These are phyloP conservation scores for Drosophila barbarae DNA, from an alignment of 2,888 invertebrate genomes.

Conservation along the genomic window DNA sequence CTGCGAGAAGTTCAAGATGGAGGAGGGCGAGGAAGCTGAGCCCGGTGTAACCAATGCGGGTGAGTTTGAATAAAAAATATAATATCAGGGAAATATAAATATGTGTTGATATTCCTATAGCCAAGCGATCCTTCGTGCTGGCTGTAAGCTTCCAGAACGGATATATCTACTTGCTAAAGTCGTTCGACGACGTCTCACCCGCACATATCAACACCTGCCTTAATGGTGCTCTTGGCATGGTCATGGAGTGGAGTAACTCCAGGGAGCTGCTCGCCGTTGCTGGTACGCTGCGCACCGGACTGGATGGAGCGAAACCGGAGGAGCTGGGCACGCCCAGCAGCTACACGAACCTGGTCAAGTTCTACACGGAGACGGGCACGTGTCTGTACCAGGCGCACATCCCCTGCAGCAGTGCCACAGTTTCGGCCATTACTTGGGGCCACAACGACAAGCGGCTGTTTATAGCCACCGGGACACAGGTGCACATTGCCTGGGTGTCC, in stretches of 20 bases:
- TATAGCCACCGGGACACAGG: constrained; percentile 93
- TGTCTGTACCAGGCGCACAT: constrained; percentile 90
- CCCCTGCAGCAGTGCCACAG: constrained; percentile 87
- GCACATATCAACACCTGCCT: constrained; percentile 89
- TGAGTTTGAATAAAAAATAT: constrained; percentile 49
- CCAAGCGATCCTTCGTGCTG: constrained; percentile 86
- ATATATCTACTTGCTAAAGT: constrained; percentile 92
- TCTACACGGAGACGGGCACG: constrained; percentile 92
- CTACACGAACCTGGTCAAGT: constrained; percentile 91
- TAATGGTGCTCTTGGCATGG: constrained; percentile 86
- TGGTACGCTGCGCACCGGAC: constrained; percentile 83
- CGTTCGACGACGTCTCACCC: constrained; percentile 96
- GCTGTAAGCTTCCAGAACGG: constrained; percentile 95
- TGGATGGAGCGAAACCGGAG: constrained; percentile 58
- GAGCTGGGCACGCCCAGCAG: constrained; percentile 80
- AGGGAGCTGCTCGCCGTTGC: constrained; percentile 95
- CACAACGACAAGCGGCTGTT: constrained; percentile 98
- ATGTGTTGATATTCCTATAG: constrained; percentile 74
- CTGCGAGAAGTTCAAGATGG: constrained; percentile 98
- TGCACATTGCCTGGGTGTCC: constrained; percentile 96
- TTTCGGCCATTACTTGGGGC: constrained; percentile 98
- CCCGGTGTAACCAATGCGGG: constrained; percentile 82
- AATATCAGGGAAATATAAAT: not conserved
- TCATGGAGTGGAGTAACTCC: constrained; percentile 98
- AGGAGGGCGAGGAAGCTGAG: constrained; percentile 90